These are phyloP conservation scores for Ceramica pisi DNA, from an alignment of 2,888 invertebrate species.

Conservation along the genomic window DNA sequence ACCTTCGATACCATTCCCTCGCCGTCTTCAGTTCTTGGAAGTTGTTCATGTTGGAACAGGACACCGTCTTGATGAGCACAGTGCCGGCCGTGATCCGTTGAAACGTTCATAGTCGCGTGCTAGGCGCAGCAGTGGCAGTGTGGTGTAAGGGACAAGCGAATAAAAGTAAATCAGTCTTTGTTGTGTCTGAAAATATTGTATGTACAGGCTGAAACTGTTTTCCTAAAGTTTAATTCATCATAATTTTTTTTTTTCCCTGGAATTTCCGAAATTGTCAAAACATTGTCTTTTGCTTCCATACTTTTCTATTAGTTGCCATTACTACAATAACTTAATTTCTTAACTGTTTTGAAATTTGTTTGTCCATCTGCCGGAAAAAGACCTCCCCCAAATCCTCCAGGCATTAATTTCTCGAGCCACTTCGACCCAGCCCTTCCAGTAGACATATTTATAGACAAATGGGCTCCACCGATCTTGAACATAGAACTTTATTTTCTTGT, in stretches of 20 bases:
- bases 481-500: neutral
- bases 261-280: no score
- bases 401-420: no score
- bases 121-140: slow-evolving; percentile 63
- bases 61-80: slow-evolving; percentile 57
- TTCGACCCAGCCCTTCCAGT: no score
- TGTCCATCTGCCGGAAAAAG: no score
- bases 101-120: slow-evolving; percentile 82
- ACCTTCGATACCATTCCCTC: slow-evolving; percentile 39
- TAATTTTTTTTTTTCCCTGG: no score
- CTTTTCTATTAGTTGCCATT: no score
- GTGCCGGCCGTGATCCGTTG: slow-evolving; percentile 78
- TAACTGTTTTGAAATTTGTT: no score
- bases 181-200: neutral
- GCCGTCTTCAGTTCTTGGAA: slow-evolving; percentile 56
- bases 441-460: neutral
- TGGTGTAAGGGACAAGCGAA: slow-evolving; percentile 44
- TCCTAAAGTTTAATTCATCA: no score
- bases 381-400: no score
- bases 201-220: neutral
- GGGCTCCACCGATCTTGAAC: neutral
- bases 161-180: neutral
- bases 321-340: no score
- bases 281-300: no score
- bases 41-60: slow-evolving; percentile 56